A percentile compares a stretch with the other conserved stretches of the same genome.
Evolutionary conservation across 2,888 invertebrate species (phyloP).

Genomic region (Amitus sp.): DNA sequence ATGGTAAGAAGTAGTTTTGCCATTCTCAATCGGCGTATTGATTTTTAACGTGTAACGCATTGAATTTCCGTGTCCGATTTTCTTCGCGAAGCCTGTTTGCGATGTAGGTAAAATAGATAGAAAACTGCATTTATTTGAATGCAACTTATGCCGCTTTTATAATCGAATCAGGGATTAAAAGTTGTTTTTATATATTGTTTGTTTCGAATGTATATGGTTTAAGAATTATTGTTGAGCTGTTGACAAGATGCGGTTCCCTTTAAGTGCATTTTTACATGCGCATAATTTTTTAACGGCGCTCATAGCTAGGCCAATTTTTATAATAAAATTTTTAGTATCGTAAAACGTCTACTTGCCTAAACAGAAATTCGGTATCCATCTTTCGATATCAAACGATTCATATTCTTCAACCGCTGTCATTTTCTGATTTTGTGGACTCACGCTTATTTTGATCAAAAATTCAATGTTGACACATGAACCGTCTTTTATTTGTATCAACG

Average conservation of each 20-base stretch:
- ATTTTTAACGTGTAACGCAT: too few relatives aligned
- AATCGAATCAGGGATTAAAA: neutral
- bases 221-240: too few relatives aligned
- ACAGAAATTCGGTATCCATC: conserved; percentile 41
- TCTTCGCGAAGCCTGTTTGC: neutral
- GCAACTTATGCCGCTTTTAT: conserved; percentile 25
- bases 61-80: conserved; percentile 17
- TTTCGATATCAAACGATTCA: conserved; percentile 30
- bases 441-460: too few relatives aligned
- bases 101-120: conserved; percentile 1
- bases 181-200: conserved; percentile 10
- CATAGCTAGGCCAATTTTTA: conserved; percentile 22
- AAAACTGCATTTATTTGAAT: conserved; percentile 13
- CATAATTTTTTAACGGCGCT: conserved; percentile 8
- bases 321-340: conserved; percentile 24
- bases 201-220: too few relatives aligned
- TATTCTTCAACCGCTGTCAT: too few relatives aligned
- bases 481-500: too few relatives aligned
- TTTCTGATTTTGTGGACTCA: too few relatives aligned
- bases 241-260: too few relatives aligned
- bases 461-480: too few relatives aligned
- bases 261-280: conserved; percentile 2
- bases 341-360: conserved; percentile 38
- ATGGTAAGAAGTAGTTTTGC: too few relatives aligned
- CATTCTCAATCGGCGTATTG: too few relatives aligned